Conservation (phyloP, 2,888 invertebrate genomes). For the Meghimatium bilineatum region DNA sequence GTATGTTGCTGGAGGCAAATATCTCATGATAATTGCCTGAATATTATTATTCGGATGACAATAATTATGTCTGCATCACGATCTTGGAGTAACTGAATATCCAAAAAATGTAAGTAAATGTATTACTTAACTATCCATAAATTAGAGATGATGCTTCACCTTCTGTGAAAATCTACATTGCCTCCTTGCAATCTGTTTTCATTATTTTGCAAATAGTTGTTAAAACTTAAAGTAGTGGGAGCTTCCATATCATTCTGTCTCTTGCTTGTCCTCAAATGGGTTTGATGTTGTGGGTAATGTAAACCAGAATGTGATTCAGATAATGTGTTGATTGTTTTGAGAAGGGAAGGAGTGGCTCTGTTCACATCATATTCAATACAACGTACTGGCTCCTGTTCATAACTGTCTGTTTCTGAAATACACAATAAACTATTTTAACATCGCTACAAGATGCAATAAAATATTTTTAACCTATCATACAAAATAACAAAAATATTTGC, state of each 20-base stretch:
- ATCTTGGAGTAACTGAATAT: too few relatives aligned
- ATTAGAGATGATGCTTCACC: background rate
- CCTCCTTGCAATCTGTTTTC: slow-evolving; percentile 37
- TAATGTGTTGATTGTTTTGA: background rate
- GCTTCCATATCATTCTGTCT: background rate
- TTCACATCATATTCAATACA: background rate
- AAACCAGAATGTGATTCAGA: background rate
- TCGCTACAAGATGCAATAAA: background rate
- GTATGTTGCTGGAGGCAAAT: too few relatives aligned
- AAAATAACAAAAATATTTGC: too few relatives aligned
- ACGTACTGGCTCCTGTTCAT: background rate
- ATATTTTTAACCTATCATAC: too few relatives aligned
- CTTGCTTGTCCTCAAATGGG: background rate
- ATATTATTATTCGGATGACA: too few relatives aligned
- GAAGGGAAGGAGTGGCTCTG: background rate
- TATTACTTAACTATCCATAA: background rate
- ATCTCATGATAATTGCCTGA: too few relatives aligned
- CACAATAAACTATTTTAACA: background rate
- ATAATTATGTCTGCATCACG: too few relatives aligned
- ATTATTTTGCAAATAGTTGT: background rate
- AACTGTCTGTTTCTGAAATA: background rate
- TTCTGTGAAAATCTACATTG: slow-evolving; percentile 35
- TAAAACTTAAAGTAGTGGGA: background rate
- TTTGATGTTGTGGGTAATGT: background rate
- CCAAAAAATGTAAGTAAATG: background rate